Conservation (phyloP, 2,797 vertebrate species). For the Dendrocincla fuliginosa region DNA sequence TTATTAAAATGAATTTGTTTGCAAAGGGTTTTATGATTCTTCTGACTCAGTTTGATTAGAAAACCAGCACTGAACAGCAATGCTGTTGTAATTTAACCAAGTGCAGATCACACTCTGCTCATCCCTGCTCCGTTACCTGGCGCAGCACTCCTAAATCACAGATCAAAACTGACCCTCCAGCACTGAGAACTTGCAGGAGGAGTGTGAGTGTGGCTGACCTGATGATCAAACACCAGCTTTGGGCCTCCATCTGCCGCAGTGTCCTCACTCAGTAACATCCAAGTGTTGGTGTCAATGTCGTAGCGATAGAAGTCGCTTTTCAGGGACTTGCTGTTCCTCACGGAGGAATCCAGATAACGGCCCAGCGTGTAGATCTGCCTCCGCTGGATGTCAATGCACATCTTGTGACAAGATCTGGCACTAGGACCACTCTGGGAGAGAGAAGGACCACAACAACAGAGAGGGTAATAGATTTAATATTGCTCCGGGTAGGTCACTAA, state of each 20-base stretch:
- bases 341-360: conserved; percentile 95
- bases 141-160: background rate
- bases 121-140: background rate
- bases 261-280: conserved; percentile 96
- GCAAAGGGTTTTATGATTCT: background rate
- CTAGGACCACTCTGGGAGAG: conserved; percentile 89
- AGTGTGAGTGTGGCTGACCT: conserved; percentile 79
- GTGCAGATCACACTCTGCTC: background rate
- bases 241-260: conserved; percentile 95
- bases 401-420: conserved; percentile 97
- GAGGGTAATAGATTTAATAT: background rate
- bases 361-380: conserved; percentile 97
- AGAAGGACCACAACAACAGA: background rate
- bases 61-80: background rate
- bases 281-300: conserved; percentile 94
- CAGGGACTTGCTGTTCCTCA: conserved; percentile 97
- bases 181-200: background rate
- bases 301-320: conserved; percentile 99
- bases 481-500: background rate
- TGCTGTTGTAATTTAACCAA: background rate
- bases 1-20: background rate
- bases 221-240: conserved; percentile 97
- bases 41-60: background rate
- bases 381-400: conserved; percentile 98
- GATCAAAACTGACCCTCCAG: background rate